A percentile compares a stretch with the other conserved stretches of the same genome.
phyloP scores from a whole-genome alignment of 2,113 vertebrate species.

The Andinoacara biseriatus region DNA sequence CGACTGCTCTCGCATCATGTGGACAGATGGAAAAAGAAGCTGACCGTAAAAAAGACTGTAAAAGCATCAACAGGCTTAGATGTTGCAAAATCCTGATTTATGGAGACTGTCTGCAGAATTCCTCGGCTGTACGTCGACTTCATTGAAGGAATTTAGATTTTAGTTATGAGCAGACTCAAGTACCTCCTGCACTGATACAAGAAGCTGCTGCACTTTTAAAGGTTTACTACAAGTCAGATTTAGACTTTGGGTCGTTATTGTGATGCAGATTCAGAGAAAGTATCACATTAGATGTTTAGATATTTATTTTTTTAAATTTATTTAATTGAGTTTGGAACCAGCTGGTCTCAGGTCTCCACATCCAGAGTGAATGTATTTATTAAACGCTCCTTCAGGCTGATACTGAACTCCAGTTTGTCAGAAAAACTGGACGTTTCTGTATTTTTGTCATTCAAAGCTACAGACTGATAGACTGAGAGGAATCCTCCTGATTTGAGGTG shows the following conservation, averaged over 20 bases:
- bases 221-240: background rate
- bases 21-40: too few species aligned
- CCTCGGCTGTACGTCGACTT: too few species aligned
- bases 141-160: too few species aligned
- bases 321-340: background rate
- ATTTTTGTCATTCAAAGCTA: background rate
- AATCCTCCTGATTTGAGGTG: background rate
- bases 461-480: background rate
- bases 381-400: background rate
- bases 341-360: rapidly evolving
- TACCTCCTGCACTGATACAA: background rate
- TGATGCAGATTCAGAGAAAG: background rate
- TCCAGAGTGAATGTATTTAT: rapidly evolving
- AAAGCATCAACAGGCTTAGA: background rate
- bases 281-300: rapidly evolving
- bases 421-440: background rate
- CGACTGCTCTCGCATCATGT: too few species aligned
- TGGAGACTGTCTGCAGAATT: too few species aligned
- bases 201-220: background rate
- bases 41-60: too few species aligned
- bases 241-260: rapidly evolving
- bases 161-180: background rate
- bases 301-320: background rate
- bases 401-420: background rate
- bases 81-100: background rate